phyloP scores from a whole-genome alignment of 2,888 invertebrate genomes.

The Aquatica leii region DNA sequence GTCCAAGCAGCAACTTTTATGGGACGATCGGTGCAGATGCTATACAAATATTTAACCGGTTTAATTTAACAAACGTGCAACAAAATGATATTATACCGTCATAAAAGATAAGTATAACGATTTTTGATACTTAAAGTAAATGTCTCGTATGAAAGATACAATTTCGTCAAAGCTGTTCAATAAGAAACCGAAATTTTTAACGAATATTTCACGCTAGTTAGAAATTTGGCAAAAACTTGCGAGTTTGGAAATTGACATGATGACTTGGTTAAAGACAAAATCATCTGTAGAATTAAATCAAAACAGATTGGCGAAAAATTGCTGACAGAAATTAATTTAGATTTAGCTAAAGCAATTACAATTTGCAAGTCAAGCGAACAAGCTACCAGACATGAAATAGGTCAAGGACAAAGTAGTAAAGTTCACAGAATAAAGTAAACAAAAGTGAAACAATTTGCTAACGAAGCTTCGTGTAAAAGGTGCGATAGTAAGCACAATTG shows the following conservation, averaged over 20 bases:
- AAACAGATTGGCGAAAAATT: neutral
- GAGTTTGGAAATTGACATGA: neutral
- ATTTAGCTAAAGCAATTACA: neutral
- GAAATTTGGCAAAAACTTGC: neutral
- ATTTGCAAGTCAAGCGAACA: constrained; percentile 2
- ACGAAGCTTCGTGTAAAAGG: too few relatives aligned
- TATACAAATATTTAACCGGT: neutral
- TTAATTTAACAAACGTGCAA: neutral
- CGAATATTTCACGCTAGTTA: neutral
- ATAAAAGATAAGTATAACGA: neutral
- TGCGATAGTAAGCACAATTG: too few relatives aligned
- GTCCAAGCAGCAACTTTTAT: neutral
- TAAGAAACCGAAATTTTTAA: neutral
- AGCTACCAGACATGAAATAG: too few relatives aligned
- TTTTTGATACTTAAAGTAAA: neutral
- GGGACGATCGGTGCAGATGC: neutral
- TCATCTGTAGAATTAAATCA: neutral
- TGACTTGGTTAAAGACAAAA: neutral
- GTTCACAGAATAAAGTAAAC: too few relatives aligned
- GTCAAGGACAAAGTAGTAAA: too few relatives aligned
- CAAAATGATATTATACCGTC: neutral
- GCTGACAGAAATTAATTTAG: neutral
- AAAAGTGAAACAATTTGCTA: too few relatives aligned
- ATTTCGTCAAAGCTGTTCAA: too few relatives aligned
- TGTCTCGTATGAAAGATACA: neutral